Conservation (phyloP, 30 jellyfish, hydroid and myxozoan genomes). For the Chrysaora quinquecirrha region DNA sequence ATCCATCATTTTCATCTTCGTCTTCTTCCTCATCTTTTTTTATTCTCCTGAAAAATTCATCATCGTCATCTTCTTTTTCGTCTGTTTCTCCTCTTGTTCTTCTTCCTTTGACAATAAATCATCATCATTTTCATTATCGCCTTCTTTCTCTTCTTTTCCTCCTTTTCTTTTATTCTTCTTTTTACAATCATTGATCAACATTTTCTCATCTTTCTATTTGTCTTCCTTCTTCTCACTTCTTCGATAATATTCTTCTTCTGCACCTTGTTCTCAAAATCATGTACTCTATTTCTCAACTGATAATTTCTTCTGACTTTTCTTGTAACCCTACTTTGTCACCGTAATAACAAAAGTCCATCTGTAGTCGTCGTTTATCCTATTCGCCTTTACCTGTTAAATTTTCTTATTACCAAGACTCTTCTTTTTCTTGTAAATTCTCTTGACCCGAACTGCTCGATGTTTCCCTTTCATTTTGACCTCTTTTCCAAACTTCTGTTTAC, state of each 20-base stretch:
- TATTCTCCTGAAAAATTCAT: background rate
- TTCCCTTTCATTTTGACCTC: too few species aligned
- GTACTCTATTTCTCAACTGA: background rate
- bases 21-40: background rate
- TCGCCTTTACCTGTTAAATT: background rate
- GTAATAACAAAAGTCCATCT: too few species aligned
- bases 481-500: too few species aligned
- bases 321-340: background rate
- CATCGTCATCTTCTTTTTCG: background rate
- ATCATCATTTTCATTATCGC: too few species aligned
- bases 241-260: background rate
- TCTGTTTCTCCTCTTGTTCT: background rate
- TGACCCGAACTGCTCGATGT: too few species aligned
- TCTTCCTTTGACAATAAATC: too few species aligned
- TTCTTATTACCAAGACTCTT: too few species aligned
- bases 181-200: background rate
- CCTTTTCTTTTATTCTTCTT: background rate
- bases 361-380: too few species aligned
- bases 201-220: background rate
- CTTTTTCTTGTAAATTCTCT: too few species aligned
- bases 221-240: background rate
- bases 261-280: background rate
- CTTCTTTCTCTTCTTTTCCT: background rate
- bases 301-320: background rate
- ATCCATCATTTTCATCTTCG: background rate